Conservation (phyloP, 2,888 invertebrate genomes). For the Isoperla grammatica region DNA sequence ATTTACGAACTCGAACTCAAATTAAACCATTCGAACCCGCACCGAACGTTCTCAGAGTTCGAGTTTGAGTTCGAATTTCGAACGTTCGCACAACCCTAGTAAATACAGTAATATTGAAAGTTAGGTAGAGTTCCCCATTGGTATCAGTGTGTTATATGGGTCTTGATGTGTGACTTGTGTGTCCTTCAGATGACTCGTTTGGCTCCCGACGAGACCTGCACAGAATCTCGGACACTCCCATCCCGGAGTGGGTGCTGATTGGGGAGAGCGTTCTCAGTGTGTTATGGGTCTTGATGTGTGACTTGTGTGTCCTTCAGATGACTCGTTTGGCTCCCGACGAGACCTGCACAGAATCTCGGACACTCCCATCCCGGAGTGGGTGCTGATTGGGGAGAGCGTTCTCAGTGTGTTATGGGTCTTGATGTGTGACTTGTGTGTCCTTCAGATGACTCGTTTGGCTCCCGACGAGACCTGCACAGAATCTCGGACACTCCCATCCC, state of each 20-base stretch:
- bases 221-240: slow-evolving; percentile 52
- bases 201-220: slow-evolving; percentile 52
- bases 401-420: too few relatives aligned
- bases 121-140: neutral
- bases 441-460: slow-evolving; percentile 51
- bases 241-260: slow-evolving; percentile 85
- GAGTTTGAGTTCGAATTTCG: too few relatives aligned
- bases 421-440: too few relatives aligned
- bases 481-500: slow-evolving; percentile 60
- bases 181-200: slow-evolving; percentile 46
- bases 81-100: too few relatives aligned
- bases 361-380: slow-evolving; percentile 74
- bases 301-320: slow-evolving; percentile 38
- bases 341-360: slow-evolving; percentile 52
- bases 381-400: too few relatives aligned
- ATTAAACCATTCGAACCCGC: too few relatives aligned
- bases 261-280: too few relatives aligned
- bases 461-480: slow-evolving; percentile 50
- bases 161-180: too few relatives aligned
- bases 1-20: too few relatives aligned
- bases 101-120: neutral
- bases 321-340: slow-evolving; percentile 52
- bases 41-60: too few relatives aligned
- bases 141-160: too few relatives aligned
- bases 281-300: too few relatives aligned